Evolutionary conservation across 2,888 invertebrate genomes (phyloP).

Genomic region (Sclerodermus sp.): DNA sequence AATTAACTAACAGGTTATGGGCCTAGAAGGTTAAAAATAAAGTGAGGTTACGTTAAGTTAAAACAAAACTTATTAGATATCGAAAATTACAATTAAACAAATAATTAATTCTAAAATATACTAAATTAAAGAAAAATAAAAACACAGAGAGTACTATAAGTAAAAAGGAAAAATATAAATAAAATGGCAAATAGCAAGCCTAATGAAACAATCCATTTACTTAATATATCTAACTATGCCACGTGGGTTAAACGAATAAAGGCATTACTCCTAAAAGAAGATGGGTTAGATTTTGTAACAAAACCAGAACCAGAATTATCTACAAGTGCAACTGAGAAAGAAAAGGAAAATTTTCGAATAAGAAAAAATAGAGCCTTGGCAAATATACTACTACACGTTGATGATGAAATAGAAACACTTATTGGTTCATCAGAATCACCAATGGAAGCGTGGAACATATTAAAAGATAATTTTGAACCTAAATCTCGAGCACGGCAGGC

Average conservation of each 20-base stretch:
- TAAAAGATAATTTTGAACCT: neutral
- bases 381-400: conserved; percentile 1
- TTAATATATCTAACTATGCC: neutral
- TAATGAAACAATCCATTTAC: neutral
- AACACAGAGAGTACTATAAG: no score
- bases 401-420: neutral
- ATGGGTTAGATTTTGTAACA: neutral
- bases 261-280: neutral
- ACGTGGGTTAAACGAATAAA: neutral
- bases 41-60: no score
- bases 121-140: no score
- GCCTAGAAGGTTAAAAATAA: no score
- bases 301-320: neutral
- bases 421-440: neutral
- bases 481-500: neutral
- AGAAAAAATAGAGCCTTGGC: conserved; percentile 1
- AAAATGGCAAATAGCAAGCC: neutral
- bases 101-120: no score
- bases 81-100: no score
- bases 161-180: no score
- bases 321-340: neutral
- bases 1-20: no score
- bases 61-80: no score
- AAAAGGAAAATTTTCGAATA: neutral
- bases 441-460: neutral